Conservation (phyloP, 2,888 invertebrate species). For the Calliscelio sp. region DNA sequence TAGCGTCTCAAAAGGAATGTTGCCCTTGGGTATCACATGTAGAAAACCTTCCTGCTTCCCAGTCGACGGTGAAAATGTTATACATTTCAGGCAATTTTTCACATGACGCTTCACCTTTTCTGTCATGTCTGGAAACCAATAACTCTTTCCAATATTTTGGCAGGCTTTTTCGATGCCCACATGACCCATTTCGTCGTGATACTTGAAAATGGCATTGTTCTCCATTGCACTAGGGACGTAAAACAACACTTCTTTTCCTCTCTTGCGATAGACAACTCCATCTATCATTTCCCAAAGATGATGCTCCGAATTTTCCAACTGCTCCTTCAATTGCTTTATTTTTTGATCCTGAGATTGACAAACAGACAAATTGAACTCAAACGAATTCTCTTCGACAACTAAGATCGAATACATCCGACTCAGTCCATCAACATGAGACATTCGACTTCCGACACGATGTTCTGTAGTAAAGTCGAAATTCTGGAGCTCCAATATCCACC, state of each 20-base stretch:
- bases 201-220: constrained; percentile 21
- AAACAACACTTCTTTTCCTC: constrained; percentile 18
- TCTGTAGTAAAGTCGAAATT: constrained; percentile 15
- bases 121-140: constrained; percentile 33
- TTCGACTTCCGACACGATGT: constrained; percentile 17
- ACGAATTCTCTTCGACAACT: constrained; percentile 31
- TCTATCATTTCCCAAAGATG: constrained; percentile 27
- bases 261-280: constrained; percentile 25
- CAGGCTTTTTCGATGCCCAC: constrained; percentile 15
- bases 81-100: constrained; percentile 30
- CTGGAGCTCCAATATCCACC: constrained; percentile 37
- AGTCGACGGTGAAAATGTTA: background rate
- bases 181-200: constrained; percentile 28
- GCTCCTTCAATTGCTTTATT: constrained; percentile 16
- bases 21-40: constrained; percentile 13
- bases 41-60: constrained; percentile 31
- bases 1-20: constrained; percentile 26
- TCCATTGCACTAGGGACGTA: constrained; percentile 32
- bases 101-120: constrained; percentile 9
- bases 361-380: constrained; percentile 22
- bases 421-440: constrained; percentile 27
- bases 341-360: constrained; percentile 18
- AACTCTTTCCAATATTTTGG: no score
- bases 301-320: background rate
- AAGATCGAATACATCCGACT: constrained; percentile 17